phyloP scores from a whole-genome alignment of 2,888 invertebrate genomes.

The Dichetophora obliterata region DNA sequence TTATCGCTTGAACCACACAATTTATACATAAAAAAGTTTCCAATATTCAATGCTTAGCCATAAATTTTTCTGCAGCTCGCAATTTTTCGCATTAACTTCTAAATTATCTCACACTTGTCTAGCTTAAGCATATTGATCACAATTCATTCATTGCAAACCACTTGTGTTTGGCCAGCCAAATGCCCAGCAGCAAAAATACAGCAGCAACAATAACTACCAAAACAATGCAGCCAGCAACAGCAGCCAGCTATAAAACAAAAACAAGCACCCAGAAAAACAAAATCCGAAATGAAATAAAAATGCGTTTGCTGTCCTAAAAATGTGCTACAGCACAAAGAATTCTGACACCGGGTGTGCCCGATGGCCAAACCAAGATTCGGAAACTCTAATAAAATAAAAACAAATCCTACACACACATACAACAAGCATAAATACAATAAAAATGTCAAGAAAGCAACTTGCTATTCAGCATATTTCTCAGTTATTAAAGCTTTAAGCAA shows the following conservation, averaged over 20 bases:
- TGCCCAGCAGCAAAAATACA: neutral
- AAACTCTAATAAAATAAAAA: neutral
- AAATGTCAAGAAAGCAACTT: neutral
- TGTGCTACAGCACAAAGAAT: neutral
- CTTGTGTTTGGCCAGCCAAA: neutral
- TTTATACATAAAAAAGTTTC: too few relatives aligned
- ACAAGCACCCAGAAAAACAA: neutral
- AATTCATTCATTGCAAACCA: conserved; percentile 12
- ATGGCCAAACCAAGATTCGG: conserved; percentile 18
- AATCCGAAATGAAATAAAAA: neutral
- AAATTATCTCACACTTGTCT: conserved; percentile 22
- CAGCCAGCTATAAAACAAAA: neutral
- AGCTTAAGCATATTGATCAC: neutral
- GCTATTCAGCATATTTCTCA: neutral
- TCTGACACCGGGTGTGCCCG: conserved; percentile 18
- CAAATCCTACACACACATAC: neutral
- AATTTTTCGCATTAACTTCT: neutral
- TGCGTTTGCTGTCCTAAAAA: too few relatives aligned
- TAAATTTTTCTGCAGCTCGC: neutral
- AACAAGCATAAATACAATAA: neutral
- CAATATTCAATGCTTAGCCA: neutral
- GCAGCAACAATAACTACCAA: neutral
- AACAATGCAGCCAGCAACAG: conserved; percentile 7
- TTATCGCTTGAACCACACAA: too few relatives aligned
- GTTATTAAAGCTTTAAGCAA: conserved; percentile 1